Evolutionary conservation across 2,888 invertebrate species (phyloP).

Genomic region (Aphrophora alni): DNA sequence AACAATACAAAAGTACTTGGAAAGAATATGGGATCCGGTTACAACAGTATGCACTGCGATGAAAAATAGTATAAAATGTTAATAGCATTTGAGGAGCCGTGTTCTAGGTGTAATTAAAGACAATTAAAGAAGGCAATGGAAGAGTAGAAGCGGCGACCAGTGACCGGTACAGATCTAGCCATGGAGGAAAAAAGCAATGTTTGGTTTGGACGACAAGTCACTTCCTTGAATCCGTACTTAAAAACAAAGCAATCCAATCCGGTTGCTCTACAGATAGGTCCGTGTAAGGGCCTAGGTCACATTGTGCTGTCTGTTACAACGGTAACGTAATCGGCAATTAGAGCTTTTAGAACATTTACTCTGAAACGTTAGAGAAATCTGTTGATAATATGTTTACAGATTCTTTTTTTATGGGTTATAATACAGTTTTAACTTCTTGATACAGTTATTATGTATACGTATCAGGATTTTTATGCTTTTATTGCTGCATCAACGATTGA

Average conservation of each 20-base stretch:
- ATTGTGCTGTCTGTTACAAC: neutral
- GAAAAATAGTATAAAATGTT: neutral
- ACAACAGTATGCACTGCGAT: neutral
- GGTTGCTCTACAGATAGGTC: too few species aligned
- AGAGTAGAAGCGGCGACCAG: neutral
- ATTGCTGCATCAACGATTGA: too few species aligned
- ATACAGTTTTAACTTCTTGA: neutral
- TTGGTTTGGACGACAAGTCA: neutral
- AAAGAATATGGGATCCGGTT: neutral
- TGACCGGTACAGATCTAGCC: neutral
- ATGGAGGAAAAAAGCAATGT: neutral
- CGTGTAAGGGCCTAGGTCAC: conserved; percentile 1
- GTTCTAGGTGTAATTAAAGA: neutral
- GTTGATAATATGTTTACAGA: neutral
- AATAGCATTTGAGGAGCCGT: neutral
- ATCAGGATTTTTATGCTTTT: too few species aligned
- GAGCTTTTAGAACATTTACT: neutral
- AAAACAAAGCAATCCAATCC: neutral
- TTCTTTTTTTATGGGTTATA: neutral
- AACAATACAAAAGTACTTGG: too few species aligned
- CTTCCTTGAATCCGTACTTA: neutral
- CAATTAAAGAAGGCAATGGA: conserved; percentile 4
- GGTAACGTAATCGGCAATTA: conserved; percentile 4
- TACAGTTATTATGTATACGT: too few species aligned
- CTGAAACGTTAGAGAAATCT: neutral